Conservation (phyloP, 2,888 invertebrate species). For the Microdon myrmicae region DNA sequence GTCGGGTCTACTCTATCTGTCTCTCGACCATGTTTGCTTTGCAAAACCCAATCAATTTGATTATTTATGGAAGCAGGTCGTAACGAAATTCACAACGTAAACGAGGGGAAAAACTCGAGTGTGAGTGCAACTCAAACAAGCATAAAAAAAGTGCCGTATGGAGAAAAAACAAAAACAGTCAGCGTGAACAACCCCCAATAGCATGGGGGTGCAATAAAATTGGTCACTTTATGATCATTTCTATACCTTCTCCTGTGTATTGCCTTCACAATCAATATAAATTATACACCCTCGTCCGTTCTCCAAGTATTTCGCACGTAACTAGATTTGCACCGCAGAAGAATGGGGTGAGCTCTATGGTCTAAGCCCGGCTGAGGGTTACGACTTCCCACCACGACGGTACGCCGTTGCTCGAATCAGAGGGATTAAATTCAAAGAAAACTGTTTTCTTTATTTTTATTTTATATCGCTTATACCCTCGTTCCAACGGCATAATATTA, state of each 20-base stretch:
- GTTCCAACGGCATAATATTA: slow-evolving; percentile 18
- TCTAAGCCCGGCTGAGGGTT: too few relatives aligned
- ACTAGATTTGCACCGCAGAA: too few relatives aligned
- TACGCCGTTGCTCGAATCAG: too few relatives aligned
- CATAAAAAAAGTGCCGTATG: too few relatives aligned
- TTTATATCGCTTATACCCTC: slow-evolving; percentile 10
- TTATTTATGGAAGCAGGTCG: slow-evolving; percentile 38
- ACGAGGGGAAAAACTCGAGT: too few relatives aligned
- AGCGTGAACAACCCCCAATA: slow-evolving; percentile 27
- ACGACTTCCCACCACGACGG: slow-evolving; percentile 3
- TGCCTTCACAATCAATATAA: slow-evolving; percentile 29
- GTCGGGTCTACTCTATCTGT: too few relatives aligned
- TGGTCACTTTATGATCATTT: slow-evolving; percentile 38
- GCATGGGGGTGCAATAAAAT: slow-evolving; percentile 34
- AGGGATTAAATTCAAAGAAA: slow-evolving; percentile 29
- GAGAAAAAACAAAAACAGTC: too few relatives aligned
- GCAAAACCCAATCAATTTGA: slow-evolving; percentile 37
- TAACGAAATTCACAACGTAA: slow-evolving; percentile 23
- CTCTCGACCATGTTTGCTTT: too few relatives aligned
- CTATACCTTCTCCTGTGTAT: slow-evolving; percentile 11
- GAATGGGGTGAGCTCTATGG: too few relatives aligned
- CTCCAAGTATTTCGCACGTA: too few relatives aligned
- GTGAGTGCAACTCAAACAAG: too few relatives aligned
- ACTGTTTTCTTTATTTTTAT: slow-evolving; percentile 31
- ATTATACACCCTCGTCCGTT: too few relatives aligned